phyloP scores from a whole-genome alignment of 2,888 invertebrate genomes.

The Rugalucina vietnamica region DNA sequence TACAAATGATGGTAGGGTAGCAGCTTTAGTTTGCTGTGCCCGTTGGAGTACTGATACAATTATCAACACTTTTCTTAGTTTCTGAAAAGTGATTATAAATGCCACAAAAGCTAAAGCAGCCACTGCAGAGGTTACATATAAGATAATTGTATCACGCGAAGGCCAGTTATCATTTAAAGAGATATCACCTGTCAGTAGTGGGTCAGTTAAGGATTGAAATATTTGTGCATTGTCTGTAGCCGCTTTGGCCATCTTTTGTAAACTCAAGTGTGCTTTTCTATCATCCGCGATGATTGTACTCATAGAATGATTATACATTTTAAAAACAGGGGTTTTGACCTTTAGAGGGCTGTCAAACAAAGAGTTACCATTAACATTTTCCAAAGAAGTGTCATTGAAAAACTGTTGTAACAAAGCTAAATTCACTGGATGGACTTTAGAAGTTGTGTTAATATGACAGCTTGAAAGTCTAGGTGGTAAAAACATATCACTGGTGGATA shows the following conservation, averaged over 20 bases:
- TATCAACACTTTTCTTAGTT: neutral
- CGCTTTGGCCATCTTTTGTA: slow-evolving; percentile 31
- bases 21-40: neutral
- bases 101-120: neutral
- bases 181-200: slow-evolving; percentile 11
- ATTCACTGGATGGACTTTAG: slow-evolving; percentile 31
- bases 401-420: slow-evolving; percentile 41
- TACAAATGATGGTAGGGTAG: slow-evolving; percentile 29
- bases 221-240: slow-evolving; percentile 16
- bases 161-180: neutral
- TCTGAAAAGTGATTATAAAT: neutral
- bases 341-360: neutral
- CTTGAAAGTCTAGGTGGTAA: slow-evolving; percentile 20
- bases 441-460: slow-evolving; percentile 29
- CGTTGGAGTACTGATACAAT: slow-evolving; percentile 25
- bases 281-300: slow-evolving; percentile 25
- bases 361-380: neutral
- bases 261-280: slow-evolving; percentile 12
- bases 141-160: neutral
- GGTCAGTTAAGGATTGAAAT: slow-evolving; percentile 32
- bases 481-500: slow-evolving; percentile 13
- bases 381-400: slow-evolving; percentile 13
- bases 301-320: slow-evolving; percentile 37
- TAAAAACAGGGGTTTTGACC: neutral
- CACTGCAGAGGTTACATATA: neutral